phyloP scores from a whole-genome alignment of 2,888 invertebrate species.

The Drosophila paranaensis region DNA sequence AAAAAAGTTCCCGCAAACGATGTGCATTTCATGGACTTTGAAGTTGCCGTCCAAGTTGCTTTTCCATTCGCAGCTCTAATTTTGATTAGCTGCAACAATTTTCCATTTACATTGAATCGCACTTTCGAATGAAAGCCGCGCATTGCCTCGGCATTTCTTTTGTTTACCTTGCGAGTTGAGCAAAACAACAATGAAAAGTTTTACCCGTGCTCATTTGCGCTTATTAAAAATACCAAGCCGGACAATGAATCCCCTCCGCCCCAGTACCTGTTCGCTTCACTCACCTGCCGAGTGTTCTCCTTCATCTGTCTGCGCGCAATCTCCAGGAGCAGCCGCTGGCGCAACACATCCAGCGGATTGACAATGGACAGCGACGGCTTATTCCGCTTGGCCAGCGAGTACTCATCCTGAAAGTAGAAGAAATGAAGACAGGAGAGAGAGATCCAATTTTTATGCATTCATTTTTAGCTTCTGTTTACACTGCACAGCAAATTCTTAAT shows the following conservation, averaged over 20 bases:
- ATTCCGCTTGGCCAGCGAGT: slow-evolving; percentile 87
- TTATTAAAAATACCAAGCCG: slow-evolving; percentile 73
- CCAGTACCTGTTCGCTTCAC: slow-evolving; percentile 16
- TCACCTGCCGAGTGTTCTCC: slow-evolving; percentile 89
- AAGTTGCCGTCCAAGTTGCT: slow-evolving; percentile 47
- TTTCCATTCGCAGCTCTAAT: slow-evolving; percentile 60
- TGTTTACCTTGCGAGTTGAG: slow-evolving; percentile 56
- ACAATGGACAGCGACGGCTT: slow-evolving; percentile 93
- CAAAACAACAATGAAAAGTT: slow-evolving; percentile 49
- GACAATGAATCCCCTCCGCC: slow-evolving; percentile 19
- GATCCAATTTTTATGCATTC: slow-evolving; percentile 37
- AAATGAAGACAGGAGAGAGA: neutral
- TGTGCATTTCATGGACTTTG: slow-evolving; percentile 10
- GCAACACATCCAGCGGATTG: slow-evolving; percentile 93
- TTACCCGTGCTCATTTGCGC: slow-evolving; percentile 47
- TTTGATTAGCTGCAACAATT: slow-evolving; percentile 58
- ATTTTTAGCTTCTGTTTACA: slow-evolving; percentile 34
- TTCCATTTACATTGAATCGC: slow-evolving; percentile 47
- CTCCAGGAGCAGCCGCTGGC: slow-evolving; percentile 92
- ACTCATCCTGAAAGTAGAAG: slow-evolving; percentile 79
- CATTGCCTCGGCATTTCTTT: slow-evolving; percentile 30
- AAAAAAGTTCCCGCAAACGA: slow-evolving; percentile 49
- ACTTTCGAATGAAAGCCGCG: slow-evolving; percentile 23
- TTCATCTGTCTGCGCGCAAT: slow-evolving; percentile 93
- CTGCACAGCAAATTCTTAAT: slow-evolving; percentile 45